Evolutionary conservation across 2,888 invertebrate genomes (phyloP), one percentile per base, ranked within the genome.

Genomic region (Idaea biselata): DNA sequence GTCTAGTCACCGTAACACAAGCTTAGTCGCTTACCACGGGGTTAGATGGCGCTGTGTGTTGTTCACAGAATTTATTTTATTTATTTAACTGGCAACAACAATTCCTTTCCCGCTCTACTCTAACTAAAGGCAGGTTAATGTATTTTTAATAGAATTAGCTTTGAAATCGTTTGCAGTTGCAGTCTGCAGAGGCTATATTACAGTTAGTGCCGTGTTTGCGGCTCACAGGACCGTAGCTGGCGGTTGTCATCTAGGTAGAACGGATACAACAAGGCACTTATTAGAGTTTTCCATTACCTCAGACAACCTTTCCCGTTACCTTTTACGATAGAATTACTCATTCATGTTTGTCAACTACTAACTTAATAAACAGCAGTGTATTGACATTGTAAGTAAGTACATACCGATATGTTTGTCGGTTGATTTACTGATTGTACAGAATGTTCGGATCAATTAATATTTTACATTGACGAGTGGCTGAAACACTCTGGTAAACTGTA

Each of bases 221-320:
- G 44, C 44, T 44, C 3, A 3, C 8, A 44, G 44, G 44, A 44
- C 44, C 44, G 44, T 44, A 14, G 44, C 14, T 44, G 44, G 14
- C 11, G 11, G 44, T 44, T 44, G 44, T 44, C 0, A 11, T 44
- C 44, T 56, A 18, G 18, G 17, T 18, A 14, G 17, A 56, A 18
- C 56, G 56, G 56, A 56, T 73, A 71, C 68, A 77, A 89, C 87
- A 25, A 25, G 25, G 25, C 11, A 14, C 44, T 44, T 14, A 44
- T 11, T 86, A 78, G 82, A 82, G 79, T 87, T 86, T 86, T 85
- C 88, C 89, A 90, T 90, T 89, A 88, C 75, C 75, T 70, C 67
- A 68, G 72, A 68, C 68, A 69, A 66, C 67, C 61, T 66, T 70
- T 74, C 61, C 75, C 68, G 78, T 82, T 73, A 79, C 78, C 76